Conservation (phyloP, 2,113 vertebrate species). For the Equus przewalskii region DNA sequence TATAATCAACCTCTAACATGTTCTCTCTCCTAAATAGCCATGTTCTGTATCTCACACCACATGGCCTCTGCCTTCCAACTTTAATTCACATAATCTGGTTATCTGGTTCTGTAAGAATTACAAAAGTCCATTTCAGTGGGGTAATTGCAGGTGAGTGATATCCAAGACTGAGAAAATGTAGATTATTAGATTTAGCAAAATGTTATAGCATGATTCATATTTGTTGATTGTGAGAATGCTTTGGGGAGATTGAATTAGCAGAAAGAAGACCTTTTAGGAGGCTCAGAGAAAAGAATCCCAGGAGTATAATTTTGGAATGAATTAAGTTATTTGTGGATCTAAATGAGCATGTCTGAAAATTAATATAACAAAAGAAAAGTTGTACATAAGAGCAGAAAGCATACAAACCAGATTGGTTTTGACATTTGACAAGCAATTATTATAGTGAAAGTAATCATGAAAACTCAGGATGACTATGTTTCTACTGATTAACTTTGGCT, state of each 20-base stretch:
- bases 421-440: constrained; percentile 67
- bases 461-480: constrained; percentile 44
- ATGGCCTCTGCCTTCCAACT: constrained; percentile 76
- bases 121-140: constrained; percentile 78
- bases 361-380: constrained; percentile 70
- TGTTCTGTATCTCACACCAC: constrained; percentile 68
- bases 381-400: constrained; percentile 37
- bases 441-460: constrained; percentile 44
- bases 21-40: constrained; percentile 55
- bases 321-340: constrained; percentile 79
- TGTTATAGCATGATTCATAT: constrained; percentile 84
- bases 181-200: constrained; percentile 84
- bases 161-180: constrained; percentile 82
- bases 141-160: constrained; percentile 85
- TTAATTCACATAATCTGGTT: constrained; percentile 81
- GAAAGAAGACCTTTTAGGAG: constrained; percentile 82
- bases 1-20: not conserved
- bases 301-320: constrained; percentile 77
- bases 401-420: not conserved
- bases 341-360: constrained; percentile 79
- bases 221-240: constrained; percentile 84
- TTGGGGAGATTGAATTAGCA: constrained; percentile 83
- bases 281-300: constrained; percentile 72
- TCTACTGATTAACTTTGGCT: constrained; percentile 46
- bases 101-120: constrained; percentile 80